Conservation (phyloP, 1,140 invertebrate genomes). For the Rhynchophorus ferrugineus region DNA sequence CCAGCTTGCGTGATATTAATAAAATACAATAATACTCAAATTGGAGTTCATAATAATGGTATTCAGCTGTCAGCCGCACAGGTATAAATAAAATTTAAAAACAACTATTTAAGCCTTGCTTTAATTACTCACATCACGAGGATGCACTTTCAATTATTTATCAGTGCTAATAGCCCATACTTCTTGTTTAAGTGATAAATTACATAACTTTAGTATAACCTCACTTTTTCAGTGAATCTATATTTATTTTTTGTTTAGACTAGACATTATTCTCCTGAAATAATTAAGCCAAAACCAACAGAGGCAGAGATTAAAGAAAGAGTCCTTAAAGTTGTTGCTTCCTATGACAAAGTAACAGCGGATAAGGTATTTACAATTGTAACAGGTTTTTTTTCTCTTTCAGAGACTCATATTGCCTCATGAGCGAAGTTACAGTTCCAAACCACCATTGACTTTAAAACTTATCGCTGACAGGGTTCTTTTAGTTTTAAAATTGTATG, state of each 20-base stretch:
- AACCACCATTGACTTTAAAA: constrained; percentile 68
- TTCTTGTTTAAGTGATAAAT: too few relatives aligned
- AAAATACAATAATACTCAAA: constrained; percentile 9
- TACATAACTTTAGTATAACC: constrained; percentile 34
- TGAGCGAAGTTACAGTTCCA: constrained; percentile 62
- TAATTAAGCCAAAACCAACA: constrained; percentile 37
- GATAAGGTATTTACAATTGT: constrained; percentile 60
- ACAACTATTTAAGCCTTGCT: too few relatives aligned
- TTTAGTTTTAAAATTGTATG: constrained; percentile 90
- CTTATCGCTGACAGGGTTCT: constrained; percentile 81
- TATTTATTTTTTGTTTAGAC: constrained; percentile 21
- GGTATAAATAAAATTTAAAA: constrained; percentile 13
- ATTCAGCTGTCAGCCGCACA: constrained; percentile 7
- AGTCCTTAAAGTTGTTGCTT: constrained; percentile 67
- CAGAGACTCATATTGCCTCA: constrained; percentile 51
- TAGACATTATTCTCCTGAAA: constrained; percentile 36
- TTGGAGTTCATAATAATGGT: constrained; percentile 3
- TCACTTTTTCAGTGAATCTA: constrained; percentile 23
- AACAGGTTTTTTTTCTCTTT: constrained; percentile 50
- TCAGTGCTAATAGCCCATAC: too few relatives aligned
- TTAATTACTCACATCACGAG: too few relatives aligned
- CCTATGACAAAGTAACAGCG: constrained; percentile 71
- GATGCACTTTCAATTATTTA: too few relatives aligned
- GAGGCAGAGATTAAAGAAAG: constrained; percentile 58
- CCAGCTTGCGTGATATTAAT: constrained; percentile 17